Base-by-base conservation (phyloP, 2,888 invertebrate genomes). In the Agrilus biguttatus region DNA sequence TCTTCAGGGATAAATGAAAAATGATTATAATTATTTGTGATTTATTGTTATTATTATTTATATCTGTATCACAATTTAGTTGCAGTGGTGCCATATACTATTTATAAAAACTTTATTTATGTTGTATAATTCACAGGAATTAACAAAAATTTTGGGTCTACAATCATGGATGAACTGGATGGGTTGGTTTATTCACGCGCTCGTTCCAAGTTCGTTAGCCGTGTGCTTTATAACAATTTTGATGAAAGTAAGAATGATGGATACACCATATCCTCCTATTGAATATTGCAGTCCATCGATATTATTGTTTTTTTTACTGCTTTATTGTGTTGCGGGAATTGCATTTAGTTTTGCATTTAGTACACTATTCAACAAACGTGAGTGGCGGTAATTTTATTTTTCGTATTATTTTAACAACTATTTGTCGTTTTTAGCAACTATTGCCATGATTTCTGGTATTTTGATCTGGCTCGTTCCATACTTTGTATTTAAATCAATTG, bases 91-190 rank as follows among this genome's bases (percentile, higher is more conserved):
- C 7, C 7, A 5, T 5, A 5, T 5, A 21, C 36, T 36, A 36
- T 36, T 28, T 28, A 10, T 36, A n/a, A 36, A 17, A 17, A n/a
- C 2, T 1, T 17, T 14, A 41, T 45, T 37, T 42, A 41, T 33
- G 13, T 28, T 39, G 17, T 44, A 39, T 28, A 14, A 39, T 40
- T 51, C 61, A 28, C 65, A 90, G 82, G 91, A 91, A 72, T 79
- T 87, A 1, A 84, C 91, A 86, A 89, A 88, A 70, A 86, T 91
- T 66, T 89, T 90, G 83, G 92, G 92, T 2, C 66, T 92, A 23
- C 74, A 78, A 32, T 80, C 80, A 42, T 87, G 85, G 81, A 66
- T 89, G 49, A 83, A 90, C 55, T 91, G 91, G 89, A 61, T 74
- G 0, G 86, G 88, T 2, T 90, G 90, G 87, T 89, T 87, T 62